These are phyloP conservation scores for Myiotriccus ornatus DNA, from an alignment of 2,797 vertebrate genomes.

Conservation along the genomic window DNA sequence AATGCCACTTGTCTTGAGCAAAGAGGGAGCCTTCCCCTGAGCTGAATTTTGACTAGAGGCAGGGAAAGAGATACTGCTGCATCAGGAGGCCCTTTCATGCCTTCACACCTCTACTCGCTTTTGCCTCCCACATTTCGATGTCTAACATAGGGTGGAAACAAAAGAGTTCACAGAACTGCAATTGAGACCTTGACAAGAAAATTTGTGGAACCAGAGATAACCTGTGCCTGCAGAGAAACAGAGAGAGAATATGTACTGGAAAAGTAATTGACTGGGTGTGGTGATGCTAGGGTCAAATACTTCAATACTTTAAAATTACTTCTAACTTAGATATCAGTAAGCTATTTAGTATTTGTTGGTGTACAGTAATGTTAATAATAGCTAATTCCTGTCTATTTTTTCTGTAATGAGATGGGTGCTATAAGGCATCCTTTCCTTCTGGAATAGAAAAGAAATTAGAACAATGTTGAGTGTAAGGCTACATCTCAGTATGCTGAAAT, in stretches of 20 bases:
- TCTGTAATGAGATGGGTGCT: background rate
- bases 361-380: background rate
- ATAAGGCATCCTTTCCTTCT: background rate
- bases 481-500: background rate
- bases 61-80: background rate
- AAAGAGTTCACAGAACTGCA: background rate
- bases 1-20: background rate
- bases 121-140: background rate
- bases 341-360: background rate
- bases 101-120: accelerated
- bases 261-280: background rate
- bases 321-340: background rate
- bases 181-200: background rate
- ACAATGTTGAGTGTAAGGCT: background rate
- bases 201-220: background rate
- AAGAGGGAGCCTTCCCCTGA: accelerated
- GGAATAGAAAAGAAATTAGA: background rate
- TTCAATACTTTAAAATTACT: background rate
- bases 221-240: background rate
- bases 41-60: background rate
- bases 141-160: background rate
- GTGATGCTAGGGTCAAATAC: background rate
- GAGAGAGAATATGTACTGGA: background rate
- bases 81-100: background rate
- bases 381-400: background rate